phyloP scores from a whole-genome alignment of 1,140 invertebrate species.

The Alviniconcha marisindica region DNA sequence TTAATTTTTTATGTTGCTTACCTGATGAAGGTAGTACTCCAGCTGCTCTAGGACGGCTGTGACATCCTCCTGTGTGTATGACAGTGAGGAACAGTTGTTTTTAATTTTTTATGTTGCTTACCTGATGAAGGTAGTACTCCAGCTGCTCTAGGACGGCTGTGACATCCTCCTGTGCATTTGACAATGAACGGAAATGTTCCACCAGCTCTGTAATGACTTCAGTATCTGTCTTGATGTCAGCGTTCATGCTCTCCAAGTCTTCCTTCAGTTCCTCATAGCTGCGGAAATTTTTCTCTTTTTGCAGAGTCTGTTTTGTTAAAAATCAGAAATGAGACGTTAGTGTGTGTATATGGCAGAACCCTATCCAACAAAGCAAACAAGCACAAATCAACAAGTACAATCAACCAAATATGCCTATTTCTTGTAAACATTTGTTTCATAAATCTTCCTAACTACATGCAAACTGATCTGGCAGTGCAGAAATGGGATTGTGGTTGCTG shows the following conservation, averaged over 20 bases:
- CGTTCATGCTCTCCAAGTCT: slow-evolving; percentile 80
- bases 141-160: slow-evolving; percentile 82
- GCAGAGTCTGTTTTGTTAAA: slow-evolving; percentile 39
- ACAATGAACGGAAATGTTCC: slow-evolving; percentile 76
- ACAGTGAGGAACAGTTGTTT: no score
- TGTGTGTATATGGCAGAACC: no score
- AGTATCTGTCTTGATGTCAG: slow-evolving; percentile 82
- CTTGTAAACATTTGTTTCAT: no score
- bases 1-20: no score
- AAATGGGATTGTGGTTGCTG: no score
- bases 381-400: background rate
- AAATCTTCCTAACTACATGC: no score
- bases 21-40: slow-evolving; percentile 85
- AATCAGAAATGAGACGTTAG: background rate
- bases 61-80: slow-evolving; percentile 77
- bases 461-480: no score
- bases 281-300: slow-evolving; percentile 76
- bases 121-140: slow-evolving; percentile 85
- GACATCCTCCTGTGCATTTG: slow-evolving; percentile 74
- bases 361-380: background rate
- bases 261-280: slow-evolving; percentile 84
- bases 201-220: slow-evolving; percentile 83
- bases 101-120: no score
- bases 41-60: slow-evolving; percentile 82
- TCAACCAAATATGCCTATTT: background rate